phyloP scores from a whole-genome alignment of 2,888 invertebrate species.

The Eristalinus sepulchralis region DNA sequence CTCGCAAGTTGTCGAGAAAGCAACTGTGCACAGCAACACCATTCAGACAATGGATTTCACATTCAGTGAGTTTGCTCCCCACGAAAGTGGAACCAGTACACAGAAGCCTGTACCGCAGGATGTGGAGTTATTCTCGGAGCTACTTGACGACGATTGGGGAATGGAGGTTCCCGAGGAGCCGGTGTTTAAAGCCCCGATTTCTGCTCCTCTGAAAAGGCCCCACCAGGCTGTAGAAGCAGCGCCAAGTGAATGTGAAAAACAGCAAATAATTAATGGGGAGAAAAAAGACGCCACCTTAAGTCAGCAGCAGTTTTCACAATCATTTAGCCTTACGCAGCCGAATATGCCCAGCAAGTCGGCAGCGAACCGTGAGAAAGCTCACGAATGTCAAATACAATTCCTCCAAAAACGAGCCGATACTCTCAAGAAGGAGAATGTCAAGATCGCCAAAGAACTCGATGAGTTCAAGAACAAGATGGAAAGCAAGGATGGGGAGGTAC shows the following conservation, averaged over 20 bases:
- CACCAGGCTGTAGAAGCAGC: not conserved
- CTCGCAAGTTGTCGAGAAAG: conserved; percentile 77
- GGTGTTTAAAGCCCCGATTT: conserved; percentile 38
- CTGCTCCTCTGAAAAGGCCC: conserved; percentile 36
- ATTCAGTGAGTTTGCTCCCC: conserved; percentile 76
- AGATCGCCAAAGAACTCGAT: conserved; percentile 75
- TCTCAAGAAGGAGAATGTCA: conserved; percentile 77
- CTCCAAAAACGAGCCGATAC: conserved; percentile 77
- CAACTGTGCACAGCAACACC: conserved; percentile 50
- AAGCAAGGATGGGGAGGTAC: conserved; percentile 77
- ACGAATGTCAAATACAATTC: conserved; percentile 76
- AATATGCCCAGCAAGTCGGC: not conserved
- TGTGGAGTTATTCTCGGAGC: conserved; percentile 73
- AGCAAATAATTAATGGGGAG: conserved; percentile 21
- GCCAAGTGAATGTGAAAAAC: not conserved
- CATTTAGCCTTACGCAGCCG: conserved; percentile 18
- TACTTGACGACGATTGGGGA: conserved; percentile 74
- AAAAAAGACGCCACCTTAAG: conserved; percentile 6
- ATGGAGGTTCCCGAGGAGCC: conserved; percentile 35
- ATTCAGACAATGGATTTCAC: conserved; percentile 74
- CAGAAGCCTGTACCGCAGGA: conserved; percentile 72
- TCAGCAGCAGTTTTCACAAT: not conserved
- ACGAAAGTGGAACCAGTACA: conserved; percentile 75
- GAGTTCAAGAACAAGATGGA: conserved; percentile 75
- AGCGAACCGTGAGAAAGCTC: conserved; percentile 57